These are phyloP conservation scores for Lota lota DNA, from an alignment of 2,113 vertebrate genomes.

Conservation along the genomic window DNA sequence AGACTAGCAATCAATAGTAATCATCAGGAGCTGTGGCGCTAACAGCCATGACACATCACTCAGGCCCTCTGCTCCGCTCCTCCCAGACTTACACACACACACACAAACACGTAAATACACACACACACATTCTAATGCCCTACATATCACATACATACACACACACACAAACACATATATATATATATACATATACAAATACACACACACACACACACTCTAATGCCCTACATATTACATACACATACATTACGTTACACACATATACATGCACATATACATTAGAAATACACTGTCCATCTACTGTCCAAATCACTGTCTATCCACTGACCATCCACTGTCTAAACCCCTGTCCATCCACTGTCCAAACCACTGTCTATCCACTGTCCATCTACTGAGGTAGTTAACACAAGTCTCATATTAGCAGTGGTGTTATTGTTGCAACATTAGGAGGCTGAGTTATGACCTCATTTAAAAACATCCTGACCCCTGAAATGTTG, in stretches of 20 bases:
- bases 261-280: not conserved
- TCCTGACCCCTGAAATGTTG: conserved; percentile 25
- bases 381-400: too few relatives aligned
- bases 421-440: too few relatives aligned
- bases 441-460: conserved; percentile 3
- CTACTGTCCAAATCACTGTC: too few relatives aligned
- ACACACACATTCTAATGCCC: not conserved
- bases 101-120: conserved; percentile 35
- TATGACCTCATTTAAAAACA: conserved; percentile 22
- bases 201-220: conserved; percentile 41
- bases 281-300: not conserved
- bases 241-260: not conserved
- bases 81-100: conserved; percentile 45
- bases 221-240: not conserved
- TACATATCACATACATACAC: conserved; percentile 42
- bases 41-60: conserved; percentile 68
- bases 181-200: conserved; percentile 37
- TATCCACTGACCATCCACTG: too few relatives aligned
- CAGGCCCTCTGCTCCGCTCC: conserved; percentile 47
- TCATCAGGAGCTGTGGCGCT: conserved; percentile 69
- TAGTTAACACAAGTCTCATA: too few relatives aligned
- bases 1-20: conserved; percentile 71
- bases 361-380: too few relatives aligned
- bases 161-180: conserved; percentile 29
- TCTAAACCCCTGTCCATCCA: too few relatives aligned